A percentile compares a stretch with the other conserved stretches of the same genome.
These are phyloP conservation scores for Heterohyrax brucei DNA, from an alignment of 2,797 vertebrate species.

Conservation along the genomic window DNA sequence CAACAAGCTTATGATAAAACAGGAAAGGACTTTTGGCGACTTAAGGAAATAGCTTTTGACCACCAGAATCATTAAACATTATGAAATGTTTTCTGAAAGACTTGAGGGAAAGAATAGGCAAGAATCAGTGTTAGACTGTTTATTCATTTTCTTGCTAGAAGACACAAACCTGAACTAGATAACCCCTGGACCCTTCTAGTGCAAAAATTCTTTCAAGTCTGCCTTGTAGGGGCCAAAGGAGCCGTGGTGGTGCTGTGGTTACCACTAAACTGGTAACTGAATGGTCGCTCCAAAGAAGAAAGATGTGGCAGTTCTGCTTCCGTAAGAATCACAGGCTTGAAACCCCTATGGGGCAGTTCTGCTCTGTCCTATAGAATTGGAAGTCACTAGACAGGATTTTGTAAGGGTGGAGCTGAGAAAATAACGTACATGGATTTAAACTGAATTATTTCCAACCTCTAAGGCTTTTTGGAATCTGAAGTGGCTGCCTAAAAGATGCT, in stretches of 20 bases:
- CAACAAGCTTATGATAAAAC: neutral
- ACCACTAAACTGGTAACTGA: neutral
- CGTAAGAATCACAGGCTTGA: neutral
- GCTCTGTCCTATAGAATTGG: neutral
- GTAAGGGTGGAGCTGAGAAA: neutral
- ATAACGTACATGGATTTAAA: neutral
- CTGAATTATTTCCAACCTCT: neutral
- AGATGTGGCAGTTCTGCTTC: neutral
- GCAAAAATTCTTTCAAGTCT: neutral
- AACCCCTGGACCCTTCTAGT: neutral
- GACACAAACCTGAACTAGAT: neutral
- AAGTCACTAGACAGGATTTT: neutral
- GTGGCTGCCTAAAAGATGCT: slow-evolving; percentile 8
- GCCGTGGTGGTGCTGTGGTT: neutral
- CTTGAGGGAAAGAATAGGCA: neutral
- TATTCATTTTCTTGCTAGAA: neutral
- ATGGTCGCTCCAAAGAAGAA: neutral
- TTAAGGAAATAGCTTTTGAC: neutral
- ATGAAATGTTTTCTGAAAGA: neutral
- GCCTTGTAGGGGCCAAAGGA: neutral
- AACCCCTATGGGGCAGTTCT: neutral
- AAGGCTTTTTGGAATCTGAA: neutral
- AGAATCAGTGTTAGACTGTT: too few relatives aligned
- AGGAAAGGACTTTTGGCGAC: neutral
- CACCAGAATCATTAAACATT: neutral